These are phyloP conservation scores for Dicranocentrus wangi DNA, from an alignment of 2,888 invertebrate species.

Conservation along the genomic window DNA sequence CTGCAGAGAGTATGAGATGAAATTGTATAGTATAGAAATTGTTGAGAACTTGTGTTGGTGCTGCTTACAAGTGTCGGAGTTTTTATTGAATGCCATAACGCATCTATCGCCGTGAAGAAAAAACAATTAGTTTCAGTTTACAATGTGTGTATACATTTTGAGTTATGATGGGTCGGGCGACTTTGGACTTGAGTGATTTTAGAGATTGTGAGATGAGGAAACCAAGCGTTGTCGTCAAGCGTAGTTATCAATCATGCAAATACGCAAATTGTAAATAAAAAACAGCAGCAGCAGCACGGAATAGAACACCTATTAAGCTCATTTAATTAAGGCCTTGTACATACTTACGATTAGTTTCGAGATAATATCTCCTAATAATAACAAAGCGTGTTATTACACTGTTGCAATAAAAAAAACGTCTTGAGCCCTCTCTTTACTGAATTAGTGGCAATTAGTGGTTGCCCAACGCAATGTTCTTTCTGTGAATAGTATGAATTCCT, in stretches of 20 bases:
- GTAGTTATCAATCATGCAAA: conserved; percentile 17
- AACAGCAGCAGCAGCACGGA: no score
- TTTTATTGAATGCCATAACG: no score
- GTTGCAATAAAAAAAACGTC: background rate
- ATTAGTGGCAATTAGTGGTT: conserved; percentile 37
- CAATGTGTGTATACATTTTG: no score
- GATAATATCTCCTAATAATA: conserved; percentile 19
- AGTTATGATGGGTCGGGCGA: no score
- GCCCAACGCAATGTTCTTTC: background rate
- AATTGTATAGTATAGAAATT: no score
- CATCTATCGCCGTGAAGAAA: no score
- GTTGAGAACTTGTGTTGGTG: no score
- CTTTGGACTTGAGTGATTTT: no score
- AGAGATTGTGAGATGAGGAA: no score
- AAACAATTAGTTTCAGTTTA: no score
- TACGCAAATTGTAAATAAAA: background rate
- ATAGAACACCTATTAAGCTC: background rate
- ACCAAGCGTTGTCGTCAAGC: background rate
- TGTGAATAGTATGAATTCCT: background rate
- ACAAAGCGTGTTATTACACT: background rate
- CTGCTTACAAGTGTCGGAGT: no score
- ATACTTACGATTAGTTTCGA: conserved; percentile 3
- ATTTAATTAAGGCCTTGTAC: conserved; percentile 42
- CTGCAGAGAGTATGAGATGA: no score
- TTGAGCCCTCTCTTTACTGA: background rate